Evolutionary conservation across 2,113 vertebrate species (phyloP).

Genomic region (Syrmaticus mikado): DNA sequence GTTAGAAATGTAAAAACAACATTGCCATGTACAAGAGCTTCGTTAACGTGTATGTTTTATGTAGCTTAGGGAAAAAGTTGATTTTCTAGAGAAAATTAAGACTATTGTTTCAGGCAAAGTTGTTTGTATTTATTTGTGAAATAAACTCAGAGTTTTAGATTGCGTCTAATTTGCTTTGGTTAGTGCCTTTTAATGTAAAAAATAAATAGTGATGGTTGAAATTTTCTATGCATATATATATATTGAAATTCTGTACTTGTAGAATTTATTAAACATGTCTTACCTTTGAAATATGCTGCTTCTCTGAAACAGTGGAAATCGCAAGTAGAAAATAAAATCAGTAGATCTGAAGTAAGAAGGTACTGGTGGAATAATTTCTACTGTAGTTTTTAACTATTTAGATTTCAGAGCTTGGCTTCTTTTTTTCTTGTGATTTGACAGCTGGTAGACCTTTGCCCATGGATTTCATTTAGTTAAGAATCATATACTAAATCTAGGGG

Average conservation of each 20-base stretch:
- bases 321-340: constrained; percentile 2
- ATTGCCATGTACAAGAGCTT: background rate
- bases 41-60: background rate
- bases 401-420: background rate
- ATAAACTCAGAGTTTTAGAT: constrained; percentile 40
- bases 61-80: background rate
- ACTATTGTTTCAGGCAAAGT: background rate
- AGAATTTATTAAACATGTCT: background rate
- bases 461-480: background rate
- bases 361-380: background rate
- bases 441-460: background rate
- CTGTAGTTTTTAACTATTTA: background rate
- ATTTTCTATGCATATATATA: background rate
- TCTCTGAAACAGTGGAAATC: constrained; percentile 1
- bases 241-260: background rate
- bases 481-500: fast-evolving
- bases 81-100: background rate
- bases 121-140: constrained; percentile 56
- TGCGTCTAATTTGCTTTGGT: constrained; percentile 35
- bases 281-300: constrained; percentile 5
- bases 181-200: constrained; percentile 7
- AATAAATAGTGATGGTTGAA: constrained; percentile 20
- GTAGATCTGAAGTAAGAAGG: background rate
- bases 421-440: background rate
- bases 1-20: constrained; percentile 16